phyloP scores from a whole-genome alignment of 2,888 invertebrate species.

The Meghimatium bilineatum region DNA sequence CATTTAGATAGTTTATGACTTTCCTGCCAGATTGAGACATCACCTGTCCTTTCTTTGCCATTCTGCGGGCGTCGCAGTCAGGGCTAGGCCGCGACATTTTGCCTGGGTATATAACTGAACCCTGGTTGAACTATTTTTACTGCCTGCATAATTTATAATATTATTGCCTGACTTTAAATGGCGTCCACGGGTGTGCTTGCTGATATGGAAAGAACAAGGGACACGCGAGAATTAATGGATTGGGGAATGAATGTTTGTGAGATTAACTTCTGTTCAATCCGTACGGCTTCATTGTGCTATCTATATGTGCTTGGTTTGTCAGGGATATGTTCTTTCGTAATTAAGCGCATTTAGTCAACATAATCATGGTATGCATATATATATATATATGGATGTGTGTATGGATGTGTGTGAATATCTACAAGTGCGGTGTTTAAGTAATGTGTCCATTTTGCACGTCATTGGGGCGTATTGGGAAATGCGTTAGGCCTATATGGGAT shows the following conservation, averaged over 20 bases:
- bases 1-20: not conserved
- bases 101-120: not conserved
- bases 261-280: too few relatives aligned
- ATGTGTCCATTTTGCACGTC: too few relatives aligned
- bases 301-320: too few relatives aligned
- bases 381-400: too few relatives aligned
- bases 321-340: too few relatives aligned
- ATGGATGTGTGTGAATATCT: too few relatives aligned
- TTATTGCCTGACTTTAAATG: not conserved
- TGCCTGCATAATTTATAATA: not conserved
- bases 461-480: too few relatives aligned
- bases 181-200: not conserved
- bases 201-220: not conserved
- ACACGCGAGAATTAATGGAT: not conserved
- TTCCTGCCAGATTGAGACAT: not conserved
- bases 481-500: too few relatives aligned
- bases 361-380: too few relatives aligned
- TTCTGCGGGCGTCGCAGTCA: not conserved
- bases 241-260: not conserved
- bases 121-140: not conserved
- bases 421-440: too few relatives aligned
- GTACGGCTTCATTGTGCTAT: too few relatives aligned
- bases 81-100: not conserved
- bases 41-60: constrained; percentile 3
- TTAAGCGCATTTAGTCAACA: too few relatives aligned